Base-by-base conservation (phyloP, 2,797 vertebrate species). In the Thaleichthys pacificus region DNA sequence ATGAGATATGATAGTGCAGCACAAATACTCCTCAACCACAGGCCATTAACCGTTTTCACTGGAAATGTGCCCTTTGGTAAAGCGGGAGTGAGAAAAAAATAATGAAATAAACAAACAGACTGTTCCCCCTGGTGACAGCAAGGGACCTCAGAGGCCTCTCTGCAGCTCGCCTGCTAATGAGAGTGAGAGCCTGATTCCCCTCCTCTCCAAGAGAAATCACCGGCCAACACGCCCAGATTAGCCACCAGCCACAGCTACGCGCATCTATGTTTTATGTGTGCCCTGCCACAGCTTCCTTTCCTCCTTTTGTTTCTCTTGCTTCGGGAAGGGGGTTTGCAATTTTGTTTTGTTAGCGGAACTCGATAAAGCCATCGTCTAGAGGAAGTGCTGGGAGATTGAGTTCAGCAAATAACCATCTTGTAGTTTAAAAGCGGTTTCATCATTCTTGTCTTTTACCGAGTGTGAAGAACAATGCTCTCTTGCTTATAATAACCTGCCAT, bases 81-180 rank as follows among this genome's bases (percentile, higher is more conserved):
- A 89, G 86, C 69, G 83, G 73, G 49, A 51, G 49, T 9, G 47
- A 15, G 17, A 15, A 51, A 77, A 89, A 87, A 66, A 89, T 89
- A 91, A 90, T 91, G 80, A 91, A 90, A 92, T 90, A 91, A 91
- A 88, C 90, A 91, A 90, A 88, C 88, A 88, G 66, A 30, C 77
- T 75, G 77, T 83, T 81, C 82, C 89, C 86, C 86, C 79, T 74
- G 86, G 32, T 87, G 89, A 87, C 88, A 85, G 80, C 75, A 22
- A 14, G 0, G 77, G 68, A 74, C 85, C 86, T 84, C 73, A 11
- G 80, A 87, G 87, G 84, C 80, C 74, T 66, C 79, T 38, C 72
- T 75, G 82, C 82, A 69, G 81, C 83, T 80, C 38, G 86, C 83
- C 84, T 91, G 86, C 89, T 91, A 91, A 92, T 92, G 88, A 92